phyloP scores from a whole-genome alignment of 1,140 invertebrate species.

The Brevipalpus yothersi region DNA sequence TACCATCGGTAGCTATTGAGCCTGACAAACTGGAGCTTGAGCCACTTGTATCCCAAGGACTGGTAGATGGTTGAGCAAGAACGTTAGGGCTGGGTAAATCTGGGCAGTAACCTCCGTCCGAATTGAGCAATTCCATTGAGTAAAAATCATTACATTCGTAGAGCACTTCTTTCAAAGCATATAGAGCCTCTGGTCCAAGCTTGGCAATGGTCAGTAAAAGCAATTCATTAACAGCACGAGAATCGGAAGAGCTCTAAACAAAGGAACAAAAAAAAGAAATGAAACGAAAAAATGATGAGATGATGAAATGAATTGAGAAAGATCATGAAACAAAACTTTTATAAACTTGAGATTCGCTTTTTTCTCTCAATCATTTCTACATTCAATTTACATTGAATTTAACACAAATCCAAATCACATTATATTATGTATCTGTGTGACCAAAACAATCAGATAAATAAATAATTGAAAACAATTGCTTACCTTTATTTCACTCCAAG shows the following conservation, averaged over 20 bases:
- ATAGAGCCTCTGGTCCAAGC: neutral
- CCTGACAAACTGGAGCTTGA: neutral
- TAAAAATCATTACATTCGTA: neutral
- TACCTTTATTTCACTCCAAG: neutral
- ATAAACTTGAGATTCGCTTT: too few species aligned
- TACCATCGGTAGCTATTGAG: neutral
- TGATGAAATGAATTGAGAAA: too few species aligned
- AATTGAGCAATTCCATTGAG: neutral
- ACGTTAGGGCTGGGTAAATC: neutral
- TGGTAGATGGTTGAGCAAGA: neutral
- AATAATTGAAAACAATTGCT: neutral
- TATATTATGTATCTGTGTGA: too few species aligned
- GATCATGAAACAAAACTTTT: too few species aligned
- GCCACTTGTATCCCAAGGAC: neutral
- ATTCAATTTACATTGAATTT: too few species aligned
- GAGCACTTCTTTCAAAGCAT: neutral
- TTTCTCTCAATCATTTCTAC: too few species aligned
- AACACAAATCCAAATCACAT: too few species aligned
- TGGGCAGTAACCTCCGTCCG: neutral
- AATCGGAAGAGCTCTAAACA: neutral
- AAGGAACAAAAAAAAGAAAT: too few species aligned
- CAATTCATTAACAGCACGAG: neutral
- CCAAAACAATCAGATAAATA: too few species aligned
- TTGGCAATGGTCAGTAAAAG: neutral
- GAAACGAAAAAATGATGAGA: too few species aligned